Base-by-base conservation (phyloP, 2,113 vertebrate species). In the Syngnathus typhle region DNA sequence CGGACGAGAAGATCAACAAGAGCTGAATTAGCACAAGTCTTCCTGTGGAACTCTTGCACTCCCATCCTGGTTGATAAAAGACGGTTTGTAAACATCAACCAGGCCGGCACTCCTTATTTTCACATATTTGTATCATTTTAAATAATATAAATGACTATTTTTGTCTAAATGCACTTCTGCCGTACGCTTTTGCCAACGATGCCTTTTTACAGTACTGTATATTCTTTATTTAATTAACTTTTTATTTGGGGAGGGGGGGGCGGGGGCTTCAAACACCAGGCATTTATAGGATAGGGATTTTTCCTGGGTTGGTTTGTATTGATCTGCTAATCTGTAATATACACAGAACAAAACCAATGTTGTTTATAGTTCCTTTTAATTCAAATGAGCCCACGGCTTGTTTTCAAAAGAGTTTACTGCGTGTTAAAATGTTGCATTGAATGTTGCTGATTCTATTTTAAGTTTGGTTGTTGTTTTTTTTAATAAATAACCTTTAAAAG, bases 151-250 rank as follows among this genome's bases (percentile, higher is more conserved):
- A 79, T 76, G 60, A 80, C 59, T 71, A 76, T 79, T 77, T 85
- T 73, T 80, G 81, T 77, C 69, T 78, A 85, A 86, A 81, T 73
- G 75, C 81, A 82, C 69, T 72, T 83, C 63, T 69, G 61, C 68
- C 36, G 6, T 67, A 51, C 73, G 72, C 76, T 81, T 86, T 77
- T 75, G 80, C 84, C 70, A 70, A 75, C 68, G 60, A 69, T 68
- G 71, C 68, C 70, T 85, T 86, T 87, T 84, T 83, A 82, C 55
- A 58, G 7, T 32, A 58, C 55, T 32, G 27, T 36, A 6, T 75
- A 85, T 64, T 32, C 65, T 72, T 84, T 87, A 87, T 87, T 88
- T 88, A 88, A 87, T 83, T 84, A 16, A 46, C 44, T 47, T 18
- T 47, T 15, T 47, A 32, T 16, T 43, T 12, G 39, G 39, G 39